Conservation (phyloP, 2,113 vertebrate species). For the Brachypteracias leptosomus region DNA sequence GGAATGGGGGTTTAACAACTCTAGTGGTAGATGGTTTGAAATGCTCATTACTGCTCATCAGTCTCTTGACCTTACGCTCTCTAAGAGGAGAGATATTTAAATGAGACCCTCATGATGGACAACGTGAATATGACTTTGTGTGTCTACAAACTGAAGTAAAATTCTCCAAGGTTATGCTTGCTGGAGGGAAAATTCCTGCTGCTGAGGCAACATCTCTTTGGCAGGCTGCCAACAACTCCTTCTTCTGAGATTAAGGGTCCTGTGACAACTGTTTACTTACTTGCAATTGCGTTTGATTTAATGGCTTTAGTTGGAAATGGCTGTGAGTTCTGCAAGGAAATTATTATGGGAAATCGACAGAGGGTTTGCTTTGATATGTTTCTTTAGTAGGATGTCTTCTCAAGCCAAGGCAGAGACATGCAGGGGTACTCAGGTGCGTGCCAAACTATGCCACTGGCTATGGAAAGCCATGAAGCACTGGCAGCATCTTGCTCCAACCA, state of each 20-base stretch:
- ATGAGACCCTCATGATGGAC: neutral
- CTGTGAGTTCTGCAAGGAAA: neutral
- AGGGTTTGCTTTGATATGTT: neutral
- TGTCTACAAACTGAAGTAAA: neutral
- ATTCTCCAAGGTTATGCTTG: neutral
- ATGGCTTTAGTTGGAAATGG: neutral
- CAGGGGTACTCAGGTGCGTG: neutral
- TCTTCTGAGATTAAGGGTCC: neutral
- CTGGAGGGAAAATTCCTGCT: neutral
- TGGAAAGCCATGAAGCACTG: neutral
- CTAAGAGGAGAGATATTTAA: neutral
- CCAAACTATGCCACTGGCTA: neutral
- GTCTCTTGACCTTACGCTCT: neutral
- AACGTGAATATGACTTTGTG: neutral
- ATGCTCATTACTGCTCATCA: neutral
- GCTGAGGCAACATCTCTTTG: neutral
- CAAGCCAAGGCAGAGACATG: neutral
- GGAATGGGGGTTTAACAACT: neutral
- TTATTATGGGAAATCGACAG: neutral
- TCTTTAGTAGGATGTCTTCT: neutral
- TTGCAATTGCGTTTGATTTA: neutral
- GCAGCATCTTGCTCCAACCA: neutral
- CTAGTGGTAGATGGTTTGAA: neutral
- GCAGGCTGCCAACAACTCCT: neutral
- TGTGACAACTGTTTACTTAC: neutral